These are phyloP conservation scores for Nowickia ferox DNA, from an alignment of 2,888 invertebrate genomes.

Conservation along the genomic window DNA sequence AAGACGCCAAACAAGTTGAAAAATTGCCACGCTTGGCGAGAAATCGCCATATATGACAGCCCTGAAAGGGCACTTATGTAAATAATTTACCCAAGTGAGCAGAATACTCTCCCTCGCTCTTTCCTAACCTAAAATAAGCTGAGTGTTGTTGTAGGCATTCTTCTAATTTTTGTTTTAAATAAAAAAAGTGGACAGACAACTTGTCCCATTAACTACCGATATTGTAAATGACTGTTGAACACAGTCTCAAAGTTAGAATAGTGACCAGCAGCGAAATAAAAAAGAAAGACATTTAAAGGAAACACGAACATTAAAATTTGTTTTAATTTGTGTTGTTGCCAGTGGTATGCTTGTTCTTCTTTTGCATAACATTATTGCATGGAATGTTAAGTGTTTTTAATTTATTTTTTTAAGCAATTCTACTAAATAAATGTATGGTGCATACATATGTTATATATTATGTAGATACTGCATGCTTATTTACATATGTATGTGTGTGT, in stretches of 20 bases:
- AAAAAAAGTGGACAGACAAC: too few species aligned
- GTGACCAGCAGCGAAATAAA: neutral
- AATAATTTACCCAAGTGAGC: too few species aligned
- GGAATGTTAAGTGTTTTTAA: neutral
- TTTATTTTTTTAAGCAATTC: neutral
- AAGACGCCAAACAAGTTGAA: too few species aligned
- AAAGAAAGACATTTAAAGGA: neutral
- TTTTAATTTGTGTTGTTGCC: neutral
- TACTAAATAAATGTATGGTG: neutral
- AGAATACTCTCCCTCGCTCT: too few species aligned
- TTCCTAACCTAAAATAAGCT: too few species aligned
- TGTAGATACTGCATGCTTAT: too few species aligned
- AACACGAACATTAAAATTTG: constrained; percentile 11
- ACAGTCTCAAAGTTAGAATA: neutral
- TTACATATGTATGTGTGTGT: neutral
- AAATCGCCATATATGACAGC: too few species aligned
- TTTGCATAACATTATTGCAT: neutral
- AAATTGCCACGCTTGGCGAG: too few species aligned
- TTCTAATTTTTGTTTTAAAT: too few species aligned
- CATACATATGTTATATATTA: neutral
- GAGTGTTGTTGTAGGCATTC: too few species aligned
- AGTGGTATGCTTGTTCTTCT: constrained; percentile 5
- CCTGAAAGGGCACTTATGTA: too few species aligned
- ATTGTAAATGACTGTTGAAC: constrained; percentile 7
- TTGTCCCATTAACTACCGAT: constrained; percentile 33